Percentiles rank a stretch among this genome's conserved stretches.
These are phyloP conservation scores for Scaeva pyrastri DNA, from an alignment of 2,888 invertebrate species.

Conservation along the genomic window DNA sequence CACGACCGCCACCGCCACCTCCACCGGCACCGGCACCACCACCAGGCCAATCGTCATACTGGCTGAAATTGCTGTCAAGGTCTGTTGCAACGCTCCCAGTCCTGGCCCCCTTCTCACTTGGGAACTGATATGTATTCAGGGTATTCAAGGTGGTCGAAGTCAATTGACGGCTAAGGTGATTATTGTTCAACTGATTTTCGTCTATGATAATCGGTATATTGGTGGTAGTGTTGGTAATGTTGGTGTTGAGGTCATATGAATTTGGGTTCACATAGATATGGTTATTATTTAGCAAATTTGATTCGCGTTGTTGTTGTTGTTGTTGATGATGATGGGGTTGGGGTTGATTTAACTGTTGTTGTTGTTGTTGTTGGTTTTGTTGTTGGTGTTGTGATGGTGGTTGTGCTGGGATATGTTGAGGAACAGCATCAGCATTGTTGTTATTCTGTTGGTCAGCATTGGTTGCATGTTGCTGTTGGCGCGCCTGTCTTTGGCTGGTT, in stretches of 20 bases:
- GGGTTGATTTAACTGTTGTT: conserved; percentile 33
- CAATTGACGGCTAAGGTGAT: conserved; percentile 78
- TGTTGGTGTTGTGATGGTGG: conserved; percentile 75
- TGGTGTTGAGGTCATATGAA: conserved; percentile 82
- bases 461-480: conserved; percentile 72
- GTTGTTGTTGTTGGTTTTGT: conserved; percentile 64
- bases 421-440: conserved; percentile 59
- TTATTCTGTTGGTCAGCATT: conserved; percentile 71
- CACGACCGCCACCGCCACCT: conserved; percentile 52
- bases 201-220: conserved; percentile 76
- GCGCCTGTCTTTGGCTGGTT: conserved; percentile 72
- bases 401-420: conserved; percentile 71
- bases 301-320: conserved; percentile 76
- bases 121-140: conserved; percentile 83
- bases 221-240: conserved; percentile 78
- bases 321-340: conserved; percentile 59
- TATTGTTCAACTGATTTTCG: conserved; percentile 78
- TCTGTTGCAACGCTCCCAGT: conserved; percentile 81
- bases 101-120: conserved; percentile 80
- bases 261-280: conserved; percentile 83
- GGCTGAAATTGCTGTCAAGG: conserved; percentile 82
- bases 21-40: conserved; percentile 74
- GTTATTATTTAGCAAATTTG: conserved; percentile 80
- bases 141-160: conserved; percentile 82
- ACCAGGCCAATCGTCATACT: conserved; percentile 81